phyloP scores from a whole-genome alignment of 1,140 invertebrate genomes.

The Bombus superbus region DNA sequence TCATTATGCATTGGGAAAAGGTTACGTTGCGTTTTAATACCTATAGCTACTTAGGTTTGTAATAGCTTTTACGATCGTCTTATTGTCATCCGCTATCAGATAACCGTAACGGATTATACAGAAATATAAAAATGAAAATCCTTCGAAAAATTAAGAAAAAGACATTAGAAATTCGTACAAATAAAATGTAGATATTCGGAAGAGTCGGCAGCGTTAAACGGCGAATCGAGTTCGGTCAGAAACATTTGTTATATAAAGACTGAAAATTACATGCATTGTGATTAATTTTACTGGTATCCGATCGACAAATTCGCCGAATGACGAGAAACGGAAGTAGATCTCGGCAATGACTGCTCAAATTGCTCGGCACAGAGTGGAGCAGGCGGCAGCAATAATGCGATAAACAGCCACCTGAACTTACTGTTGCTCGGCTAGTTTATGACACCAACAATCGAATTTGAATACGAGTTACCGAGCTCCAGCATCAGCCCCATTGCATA shows the following conservation, averaged over 20 bases:
- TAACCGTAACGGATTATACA: too few relatives aligned
- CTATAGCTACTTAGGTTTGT: too few relatives aligned
- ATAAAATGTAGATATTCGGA: neutral
- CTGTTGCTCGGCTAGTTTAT: slow-evolving; percentile 61
- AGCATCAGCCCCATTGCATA: slow-evolving; percentile 20
- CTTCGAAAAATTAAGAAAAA: neutral
- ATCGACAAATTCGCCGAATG: slow-evolving; percentile 28
- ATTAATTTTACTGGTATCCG: neutral
- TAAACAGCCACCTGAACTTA: slow-evolving; percentile 47
- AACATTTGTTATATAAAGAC: neutral
- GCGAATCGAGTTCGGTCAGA: too few relatives aligned
- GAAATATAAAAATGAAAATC: neutral
- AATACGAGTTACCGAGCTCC: slow-evolving; percentile 73
- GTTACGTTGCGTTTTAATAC: slow-evolving; percentile 31
- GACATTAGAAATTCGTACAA: neutral
- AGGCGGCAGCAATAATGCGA: slow-evolving; percentile 6
- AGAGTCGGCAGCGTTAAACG: neutral
- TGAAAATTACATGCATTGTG: neutral
- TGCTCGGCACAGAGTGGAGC: slow-evolving; percentile 40
- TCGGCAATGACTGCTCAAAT: slow-evolving; percentile 47
- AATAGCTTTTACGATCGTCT: neutral
- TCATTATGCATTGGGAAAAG: slow-evolving; percentile 36
- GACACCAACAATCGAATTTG: slow-evolving; percentile 70
- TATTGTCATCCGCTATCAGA: too few relatives aligned
- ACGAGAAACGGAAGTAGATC: slow-evolving; percentile 62